Percentiles rank a stretch among this genome's conserved stretches.
Conservation (phyloP, 2,888 invertebrate species). For the Drosophila dives region DNA sequence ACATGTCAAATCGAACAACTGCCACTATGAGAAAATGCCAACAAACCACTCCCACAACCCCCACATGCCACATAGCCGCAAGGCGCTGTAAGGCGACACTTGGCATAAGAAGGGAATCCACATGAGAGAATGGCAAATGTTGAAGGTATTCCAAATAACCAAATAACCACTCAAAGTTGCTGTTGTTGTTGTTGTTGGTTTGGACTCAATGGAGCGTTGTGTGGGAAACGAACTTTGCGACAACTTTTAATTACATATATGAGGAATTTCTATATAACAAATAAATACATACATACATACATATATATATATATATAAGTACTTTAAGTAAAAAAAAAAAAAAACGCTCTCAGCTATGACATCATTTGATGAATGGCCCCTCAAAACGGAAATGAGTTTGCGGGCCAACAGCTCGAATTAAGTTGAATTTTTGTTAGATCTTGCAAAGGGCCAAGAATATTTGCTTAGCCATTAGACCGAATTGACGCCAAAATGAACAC, state of each 20-base stretch:
- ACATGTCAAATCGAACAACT: constrained; percentile 49
- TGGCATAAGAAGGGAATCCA: constrained; percentile 9
- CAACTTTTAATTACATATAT: constrained; percentile 75
- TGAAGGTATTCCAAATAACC: constrained; percentile 31
- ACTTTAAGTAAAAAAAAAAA: constrained; percentile 2
- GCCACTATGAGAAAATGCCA: constrained; percentile 33
- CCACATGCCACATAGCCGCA: constrained; percentile 15
- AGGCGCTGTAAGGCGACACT: constrained; percentile 44
- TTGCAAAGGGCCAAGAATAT: constrained; percentile 41
- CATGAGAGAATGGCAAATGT: constrained; percentile 22
- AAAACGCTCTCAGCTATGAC: constrained; percentile 41
- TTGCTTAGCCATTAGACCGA: constrained; percentile 54
- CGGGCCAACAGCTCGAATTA: constrained; percentile 22
- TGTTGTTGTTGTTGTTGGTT: constrained; percentile 4
- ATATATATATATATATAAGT: background rate
- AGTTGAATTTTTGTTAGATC: constrained; percentile 9
- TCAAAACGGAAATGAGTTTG: constrained; percentile 68
- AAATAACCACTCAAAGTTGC: constrained; percentile 37
- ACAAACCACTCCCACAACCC: background rate
- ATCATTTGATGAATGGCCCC: constrained; percentile 62
- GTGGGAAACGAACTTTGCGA: constrained; percentile 64
- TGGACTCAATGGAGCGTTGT: constrained; percentile 45
- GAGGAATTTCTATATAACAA: constrained; percentile 32
- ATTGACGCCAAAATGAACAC: background rate
- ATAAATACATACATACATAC: background rate